Evolutionary conservation across 1,140 invertebrate species (phyloP).

Genomic region (Drosophila lowei): DNA sequence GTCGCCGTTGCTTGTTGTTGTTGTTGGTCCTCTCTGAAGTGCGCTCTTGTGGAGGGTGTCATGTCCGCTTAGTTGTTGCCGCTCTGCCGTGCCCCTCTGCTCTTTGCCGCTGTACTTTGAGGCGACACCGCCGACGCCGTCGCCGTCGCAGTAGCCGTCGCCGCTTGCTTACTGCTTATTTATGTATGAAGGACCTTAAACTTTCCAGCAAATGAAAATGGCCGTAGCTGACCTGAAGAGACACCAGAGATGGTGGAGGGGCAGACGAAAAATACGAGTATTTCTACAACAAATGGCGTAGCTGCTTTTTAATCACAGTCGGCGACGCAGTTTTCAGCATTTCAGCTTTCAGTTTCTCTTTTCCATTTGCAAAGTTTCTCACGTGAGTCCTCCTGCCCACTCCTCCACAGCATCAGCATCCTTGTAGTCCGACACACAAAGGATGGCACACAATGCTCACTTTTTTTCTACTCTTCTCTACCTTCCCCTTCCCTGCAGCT

Average conservation of each 20-base stretch:
- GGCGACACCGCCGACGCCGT: constrained; percentile 54
- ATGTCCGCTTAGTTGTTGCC: constrained; percentile 73
- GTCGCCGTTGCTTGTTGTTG: constrained; percentile 48
- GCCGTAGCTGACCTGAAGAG: constrained; percentile 29
- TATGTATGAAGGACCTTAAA: constrained; percentile 81
- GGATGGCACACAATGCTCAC: constrained; percentile 58
- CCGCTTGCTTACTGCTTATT: constrained; percentile 70
- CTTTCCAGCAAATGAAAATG: constrained; percentile 76
- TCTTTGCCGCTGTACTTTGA: constrained; percentile 67
- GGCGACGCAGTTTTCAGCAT: constrained; percentile 50
- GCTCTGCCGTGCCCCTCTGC: constrained; percentile 18
- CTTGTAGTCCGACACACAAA: constrained; percentile 37
- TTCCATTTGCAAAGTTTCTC: constrained; percentile 70
- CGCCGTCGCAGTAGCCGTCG: background rate
- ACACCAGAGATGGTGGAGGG: constrained; percentile 11
- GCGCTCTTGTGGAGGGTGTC: constrained; percentile 72
- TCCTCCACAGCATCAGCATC: background rate
- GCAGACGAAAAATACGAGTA: constrained; percentile 26
- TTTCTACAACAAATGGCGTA: constrained; percentile 53
- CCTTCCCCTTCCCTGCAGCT: constrained; percentile 5
- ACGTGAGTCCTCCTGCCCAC: constrained; percentile 45
- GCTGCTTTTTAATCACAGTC: constrained; percentile 74
- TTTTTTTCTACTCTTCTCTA: constrained; percentile 15
- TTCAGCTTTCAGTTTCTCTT: constrained; percentile 38
- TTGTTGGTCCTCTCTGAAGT: constrained; percentile 67